A percentile compares a stretch with the other conserved stretches of the same genome.
These are phyloP conservation scores for Denticeps clupeoides DNA, from an alignment of 2,797 vertebrate species.

Conservation along the genomic window DNA sequence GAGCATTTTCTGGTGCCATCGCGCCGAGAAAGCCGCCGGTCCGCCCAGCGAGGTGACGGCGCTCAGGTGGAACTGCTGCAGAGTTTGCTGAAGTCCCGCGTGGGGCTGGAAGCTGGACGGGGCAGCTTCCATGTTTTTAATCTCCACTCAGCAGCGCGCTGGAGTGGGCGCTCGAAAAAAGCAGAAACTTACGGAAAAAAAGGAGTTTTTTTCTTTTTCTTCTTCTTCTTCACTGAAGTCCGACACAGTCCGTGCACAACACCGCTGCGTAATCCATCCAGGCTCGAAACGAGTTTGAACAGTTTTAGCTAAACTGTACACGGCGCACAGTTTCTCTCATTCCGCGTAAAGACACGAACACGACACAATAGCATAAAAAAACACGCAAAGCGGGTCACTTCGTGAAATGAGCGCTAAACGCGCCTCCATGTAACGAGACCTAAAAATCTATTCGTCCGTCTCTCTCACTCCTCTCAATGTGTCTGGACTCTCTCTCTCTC, in stretches of 20 bases:
- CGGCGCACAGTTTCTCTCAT: constrained; percentile 1
- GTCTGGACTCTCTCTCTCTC: constrained; percentile 5
- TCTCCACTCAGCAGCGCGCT: background rate
- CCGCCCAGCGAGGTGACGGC: constrained; percentile 96
- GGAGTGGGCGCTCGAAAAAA: constrained; percentile 8
- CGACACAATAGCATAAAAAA: constrained; percentile 7
- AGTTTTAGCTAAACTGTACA: constrained; percentile 10
- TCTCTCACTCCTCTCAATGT: constrained; percentile 23
- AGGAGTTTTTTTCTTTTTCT: constrained; percentile 37
- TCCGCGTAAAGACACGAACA: background rate
- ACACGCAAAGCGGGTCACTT: background rate
- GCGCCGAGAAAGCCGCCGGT: constrained; percentile 93
- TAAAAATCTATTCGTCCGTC: constrained; percentile 36
- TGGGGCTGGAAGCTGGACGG: constrained; percentile 83
- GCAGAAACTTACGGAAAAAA: constrained; percentile 34
- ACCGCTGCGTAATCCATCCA: constrained; percentile 51
- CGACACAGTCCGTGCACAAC: constrained; percentile 24
- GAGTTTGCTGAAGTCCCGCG: constrained; percentile 95
- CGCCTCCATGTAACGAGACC: constrained; percentile 32
- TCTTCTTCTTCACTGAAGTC: constrained; percentile 43
- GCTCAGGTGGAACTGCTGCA: constrained; percentile 97
- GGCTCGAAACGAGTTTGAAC: constrained; percentile 21
- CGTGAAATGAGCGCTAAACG: constrained; percentile 18
- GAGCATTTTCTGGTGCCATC: constrained; percentile 88
- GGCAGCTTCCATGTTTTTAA: constrained; percentile 65